Conservation (phyloP, 2,797 vertebrate genomes). For the Rhinichthys osculus region DNA sequence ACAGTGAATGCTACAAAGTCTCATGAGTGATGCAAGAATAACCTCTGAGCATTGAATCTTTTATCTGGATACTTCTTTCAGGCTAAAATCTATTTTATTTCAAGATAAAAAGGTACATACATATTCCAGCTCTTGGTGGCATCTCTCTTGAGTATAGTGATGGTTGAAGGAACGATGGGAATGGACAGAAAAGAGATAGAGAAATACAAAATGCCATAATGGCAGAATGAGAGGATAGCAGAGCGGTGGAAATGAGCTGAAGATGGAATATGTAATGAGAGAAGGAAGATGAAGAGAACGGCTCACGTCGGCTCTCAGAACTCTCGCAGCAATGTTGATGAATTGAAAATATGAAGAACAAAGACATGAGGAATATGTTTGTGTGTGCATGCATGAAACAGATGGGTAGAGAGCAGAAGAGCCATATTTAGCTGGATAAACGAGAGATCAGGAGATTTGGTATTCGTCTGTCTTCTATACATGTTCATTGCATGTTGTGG, state of each 20-base stretch:
- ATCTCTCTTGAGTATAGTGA: not conserved
- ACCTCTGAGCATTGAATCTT: slow-evolving; percentile 5
- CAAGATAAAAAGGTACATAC: slow-evolving; percentile 7
- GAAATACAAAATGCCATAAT: slow-evolving; percentile 2
- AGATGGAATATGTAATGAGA: slow-evolving; percentile 24
- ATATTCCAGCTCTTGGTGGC: not conserved
- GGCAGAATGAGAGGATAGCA: not conserved
- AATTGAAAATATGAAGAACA: slow-evolving; percentile 9
- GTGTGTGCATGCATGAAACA: not conserved
- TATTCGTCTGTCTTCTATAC: slow-evolving; percentile 39
- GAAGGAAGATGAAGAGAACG: not conserved
- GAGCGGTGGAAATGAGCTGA: slow-evolving; percentile 6
- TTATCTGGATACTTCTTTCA: slow-evolving; percentile 43
- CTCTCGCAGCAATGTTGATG: slow-evolving; percentile 11
- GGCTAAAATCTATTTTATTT: slow-evolving; percentile 66
- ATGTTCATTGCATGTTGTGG: slow-evolving; percentile 41
- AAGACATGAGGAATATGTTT: not conserved
- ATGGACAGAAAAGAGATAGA: slow-evolving; percentile 19
- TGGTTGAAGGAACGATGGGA: not conserved
- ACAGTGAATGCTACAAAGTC: not conserved
- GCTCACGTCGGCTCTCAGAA: not conserved
- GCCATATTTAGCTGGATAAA: slow-evolving; percentile 35
- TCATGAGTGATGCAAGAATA: slow-evolving; percentile 9
- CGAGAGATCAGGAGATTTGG: slow-evolving; percentile 38
- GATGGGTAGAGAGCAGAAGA: slow-evolving; percentile 4